phyloP scores from a whole-genome alignment of 2,113 vertebrate genomes.

The Ailuropoda melanoleuca region DNA sequence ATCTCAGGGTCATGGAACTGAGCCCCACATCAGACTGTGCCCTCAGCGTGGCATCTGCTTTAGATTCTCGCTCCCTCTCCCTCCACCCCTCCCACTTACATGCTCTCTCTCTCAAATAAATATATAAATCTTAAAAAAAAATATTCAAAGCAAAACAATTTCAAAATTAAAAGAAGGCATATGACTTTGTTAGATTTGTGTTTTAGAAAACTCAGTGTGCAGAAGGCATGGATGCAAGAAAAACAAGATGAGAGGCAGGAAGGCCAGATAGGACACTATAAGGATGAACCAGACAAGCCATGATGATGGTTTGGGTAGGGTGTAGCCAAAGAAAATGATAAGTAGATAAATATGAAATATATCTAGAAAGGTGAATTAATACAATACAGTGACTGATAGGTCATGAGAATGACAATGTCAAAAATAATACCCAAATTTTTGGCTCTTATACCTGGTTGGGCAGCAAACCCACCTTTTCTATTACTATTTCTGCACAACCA shows the following conservation, averaged over 20 bases:
- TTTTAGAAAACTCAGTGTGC: neutral
- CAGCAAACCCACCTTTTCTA: neutral
- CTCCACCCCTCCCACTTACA: neutral
- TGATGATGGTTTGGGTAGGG: neutral
- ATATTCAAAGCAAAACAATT: neutral
- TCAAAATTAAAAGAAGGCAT: neutral
- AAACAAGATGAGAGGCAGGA: neutral
- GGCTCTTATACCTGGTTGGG: neutral
- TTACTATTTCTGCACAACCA: neutral
- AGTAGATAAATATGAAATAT: neutral
- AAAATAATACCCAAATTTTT: neutral
- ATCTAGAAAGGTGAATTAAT: neutral
- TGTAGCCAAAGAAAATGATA: neutral
- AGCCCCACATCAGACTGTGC: neutral
- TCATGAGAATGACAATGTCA: neutral
- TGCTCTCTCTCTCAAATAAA: neutral
- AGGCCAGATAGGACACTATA: neutral
- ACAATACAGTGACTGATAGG: neutral
- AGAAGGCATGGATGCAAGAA: neutral
- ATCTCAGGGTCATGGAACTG: neutral
- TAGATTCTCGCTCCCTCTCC: neutral
- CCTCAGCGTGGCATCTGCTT: neutral
- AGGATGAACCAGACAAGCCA: neutral
- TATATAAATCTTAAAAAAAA: too few relatives aligned
- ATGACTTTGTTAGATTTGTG: neutral